Conservation (phyloP, 2,113 vertebrate species). For the Neomonachus schauinslandi region DNA sequence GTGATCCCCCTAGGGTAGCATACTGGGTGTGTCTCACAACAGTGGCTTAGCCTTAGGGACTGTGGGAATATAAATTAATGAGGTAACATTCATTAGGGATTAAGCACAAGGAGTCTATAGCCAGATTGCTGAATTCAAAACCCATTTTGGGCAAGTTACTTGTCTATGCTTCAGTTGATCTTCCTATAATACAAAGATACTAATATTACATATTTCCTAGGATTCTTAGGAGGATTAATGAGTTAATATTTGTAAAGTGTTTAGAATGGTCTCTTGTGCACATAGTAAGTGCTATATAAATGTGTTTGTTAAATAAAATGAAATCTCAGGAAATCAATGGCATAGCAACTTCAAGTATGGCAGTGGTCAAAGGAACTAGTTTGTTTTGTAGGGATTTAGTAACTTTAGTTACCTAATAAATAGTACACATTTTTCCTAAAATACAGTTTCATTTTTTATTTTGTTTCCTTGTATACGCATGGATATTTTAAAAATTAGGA, state of each 20-base stretch:
- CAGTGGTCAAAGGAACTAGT: neutral
- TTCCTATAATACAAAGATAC: neutral
- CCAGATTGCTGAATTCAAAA: neutral
- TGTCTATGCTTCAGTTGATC: neutral
- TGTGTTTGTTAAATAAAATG: conserved; percentile 49
- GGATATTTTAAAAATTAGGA: neutral
- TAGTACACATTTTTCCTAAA: neutral
- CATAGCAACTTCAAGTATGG: neutral
- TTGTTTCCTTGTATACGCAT: neutral
- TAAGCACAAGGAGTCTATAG: neutral
- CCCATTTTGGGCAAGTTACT: neutral
- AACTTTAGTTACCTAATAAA: neutral
- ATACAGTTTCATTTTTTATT: neutral
- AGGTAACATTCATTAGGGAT: neutral
- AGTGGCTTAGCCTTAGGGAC: neutral
- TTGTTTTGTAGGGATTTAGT: neutral
- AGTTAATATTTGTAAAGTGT: neutral
- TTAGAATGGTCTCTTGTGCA: neutral
- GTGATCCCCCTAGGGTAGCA: neutral
- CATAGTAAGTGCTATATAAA: neutral
- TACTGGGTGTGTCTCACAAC: neutral
- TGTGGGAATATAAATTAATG: neutral
- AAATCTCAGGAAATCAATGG: neutral
- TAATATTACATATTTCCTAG: neutral
- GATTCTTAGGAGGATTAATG: neutral